A percentile compares a stretch with the other conserved stretches of the same genome.
These are phyloP conservation scores for Atrina japonica DNA, from an alignment of 2,888 invertebrate genomes.

Conservation along the genomic window DNA sequence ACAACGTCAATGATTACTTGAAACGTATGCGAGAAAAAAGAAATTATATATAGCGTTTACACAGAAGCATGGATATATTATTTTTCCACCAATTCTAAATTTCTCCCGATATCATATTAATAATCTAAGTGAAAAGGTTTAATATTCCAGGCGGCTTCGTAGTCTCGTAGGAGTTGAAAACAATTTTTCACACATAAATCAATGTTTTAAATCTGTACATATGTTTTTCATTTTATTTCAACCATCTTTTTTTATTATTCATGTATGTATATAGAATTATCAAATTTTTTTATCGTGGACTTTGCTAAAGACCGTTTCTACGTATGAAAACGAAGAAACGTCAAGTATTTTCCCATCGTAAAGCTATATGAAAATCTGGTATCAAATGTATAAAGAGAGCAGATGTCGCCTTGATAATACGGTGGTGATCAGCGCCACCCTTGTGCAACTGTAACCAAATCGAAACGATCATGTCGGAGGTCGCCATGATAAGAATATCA, in stretches of 20 bases:
- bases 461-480: too few species aligned
- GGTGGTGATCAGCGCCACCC: too few species aligned
- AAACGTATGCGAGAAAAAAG: too few species aligned
- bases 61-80: not conserved
- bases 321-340: too few species aligned
- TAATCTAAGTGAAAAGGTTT: slow-evolving; percentile 4
- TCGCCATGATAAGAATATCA: too few species aligned
- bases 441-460: too few species aligned
- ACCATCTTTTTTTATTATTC: slow-evolving; percentile 16
- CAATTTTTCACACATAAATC: slow-evolving; percentile 31
- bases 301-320: too few species aligned
- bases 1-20: not conserved
- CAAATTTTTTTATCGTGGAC: not conserved
- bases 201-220: slow-evolving; percentile 28
- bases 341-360: too few species aligned
- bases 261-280: slow-evolving; percentile 12
- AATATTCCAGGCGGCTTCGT: not conserved
- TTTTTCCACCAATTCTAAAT: not conserved
- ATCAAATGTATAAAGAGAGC: too few species aligned
- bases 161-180: not conserved
- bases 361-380: too few species aligned
- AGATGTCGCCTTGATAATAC: too few species aligned
- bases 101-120: slow-evolving; percentile 3
- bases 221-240: slow-evolving; percentile 36
- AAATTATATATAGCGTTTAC: too few species aligned